These are phyloP conservation scores for Gymnoscopelus braueri DNA, from an alignment of 2,797 vertebrate genomes.

Conservation along the genomic window DNA sequence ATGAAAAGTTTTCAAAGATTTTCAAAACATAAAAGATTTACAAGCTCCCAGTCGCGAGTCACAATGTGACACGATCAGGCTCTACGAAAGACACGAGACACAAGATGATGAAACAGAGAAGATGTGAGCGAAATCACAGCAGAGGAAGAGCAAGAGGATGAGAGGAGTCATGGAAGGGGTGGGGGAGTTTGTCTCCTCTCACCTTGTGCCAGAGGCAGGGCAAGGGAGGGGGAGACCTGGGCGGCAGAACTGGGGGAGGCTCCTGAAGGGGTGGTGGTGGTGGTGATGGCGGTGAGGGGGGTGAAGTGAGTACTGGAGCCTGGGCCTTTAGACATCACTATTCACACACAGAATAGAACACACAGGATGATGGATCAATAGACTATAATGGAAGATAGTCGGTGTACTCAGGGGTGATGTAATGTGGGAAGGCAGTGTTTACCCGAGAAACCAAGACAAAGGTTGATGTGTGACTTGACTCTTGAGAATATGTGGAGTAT, in stretches of 20 bases:
- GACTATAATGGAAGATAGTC: conserved; percentile 18
- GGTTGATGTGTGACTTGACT: too few relatives aligned
- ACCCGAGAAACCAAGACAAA: too few relatives aligned
- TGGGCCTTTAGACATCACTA: conserved; percentile 86
- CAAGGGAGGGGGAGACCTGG: conserved; percentile 70
- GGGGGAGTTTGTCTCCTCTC: conserved; percentile 53
- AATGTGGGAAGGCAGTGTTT: too few relatives aligned
- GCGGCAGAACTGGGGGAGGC: conserved; percentile 60
- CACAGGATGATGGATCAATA: conserved; percentile 43
- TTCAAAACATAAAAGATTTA: neutral
- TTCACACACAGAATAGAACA: conserved; percentile 32
- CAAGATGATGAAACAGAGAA: too few relatives aligned
- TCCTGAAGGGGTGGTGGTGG: conserved; percentile 54
- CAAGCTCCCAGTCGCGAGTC: too few relatives aligned
- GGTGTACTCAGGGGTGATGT: too few relatives aligned
- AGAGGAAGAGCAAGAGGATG: neutral
- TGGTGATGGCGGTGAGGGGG: conserved; percentile 50
- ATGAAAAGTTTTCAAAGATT: neutral
- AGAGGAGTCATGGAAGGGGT: neutral
- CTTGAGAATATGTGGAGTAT: too few relatives aligned
- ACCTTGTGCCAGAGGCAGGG: conserved; percentile 78
- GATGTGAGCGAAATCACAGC: too few relatives aligned
- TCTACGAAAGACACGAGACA: too few relatives aligned
- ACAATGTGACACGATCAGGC: too few relatives aligned
- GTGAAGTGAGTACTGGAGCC: conserved; percentile 71